Evolutionary conservation across 2,888 invertebrate genomes (phyloP), one percentile per base, ranked within the genome.

Genomic region (Teinopalpus imperialis): DNA sequence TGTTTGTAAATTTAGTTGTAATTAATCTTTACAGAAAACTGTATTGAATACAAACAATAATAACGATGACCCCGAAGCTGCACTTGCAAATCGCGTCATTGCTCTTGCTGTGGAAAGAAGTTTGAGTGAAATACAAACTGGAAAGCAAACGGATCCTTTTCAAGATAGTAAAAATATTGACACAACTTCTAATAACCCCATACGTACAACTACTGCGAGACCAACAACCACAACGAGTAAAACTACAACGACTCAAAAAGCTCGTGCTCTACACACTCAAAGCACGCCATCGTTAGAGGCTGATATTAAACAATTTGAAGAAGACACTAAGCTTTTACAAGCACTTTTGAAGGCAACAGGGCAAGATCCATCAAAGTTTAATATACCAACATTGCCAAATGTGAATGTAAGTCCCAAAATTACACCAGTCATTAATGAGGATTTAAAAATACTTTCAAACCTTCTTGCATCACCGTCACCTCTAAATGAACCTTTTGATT

Each of bases 81-180:
- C 81, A 9, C 74, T 90, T 48, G 90, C 90, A 13, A 90, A 90
- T 54, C 76, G 90, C 41, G 89, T 90, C 27, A 90, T 90, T 54
- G 89, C 90, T 32, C 67, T 90, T 13, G 90, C 90, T 24, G 86
- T 90, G 9, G 90, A 90, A 61, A 83, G 65, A 59, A 89, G 89
- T 56, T 71, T 89, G 35, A 86, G 70, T 57, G 88, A 81, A 59
- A 81, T 87, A 55, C 76, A 86, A 56, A 66, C 74, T 8, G 77
- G 74, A 30, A 62, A 64, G 30, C 61, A 62, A 44, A 52, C 32
- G n/a, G 40, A 21, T 43, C 45, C 57, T 27, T 50, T 48, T 9
- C 51, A 51, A 8, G 13, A 9, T 31, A 48, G 69, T 42, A 68
- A 71, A 12, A 66, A 61, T 26, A 64, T 65, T 18, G 61, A 59